Evolutionary conservation across 2,888 invertebrate genomes (phyloP), one percentile per base, ranked within the genome.

Genomic region (Oscheius myriophilus): DNA sequence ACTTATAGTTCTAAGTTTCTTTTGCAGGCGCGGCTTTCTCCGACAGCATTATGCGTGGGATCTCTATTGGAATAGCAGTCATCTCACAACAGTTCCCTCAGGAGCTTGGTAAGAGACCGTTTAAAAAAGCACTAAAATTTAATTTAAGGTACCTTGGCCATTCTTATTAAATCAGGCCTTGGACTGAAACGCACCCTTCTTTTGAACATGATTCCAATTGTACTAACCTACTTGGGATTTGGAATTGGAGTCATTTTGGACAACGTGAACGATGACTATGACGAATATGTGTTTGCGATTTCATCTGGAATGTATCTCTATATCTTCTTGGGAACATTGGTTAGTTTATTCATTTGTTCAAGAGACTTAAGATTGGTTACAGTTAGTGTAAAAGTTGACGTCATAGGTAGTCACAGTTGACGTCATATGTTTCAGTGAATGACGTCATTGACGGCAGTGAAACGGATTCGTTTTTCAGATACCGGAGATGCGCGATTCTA

Each of bases 291-390:
- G 23, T 84, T 84, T 55, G 79, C 81, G 42, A 68, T 84, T n/a
- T 82, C 82, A 1, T 77, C 79, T 11, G 84, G 84, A 55, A 84
- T 84, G 84, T 84, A 84, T 69, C 73, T 83, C 67, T 84, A 84
- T 65, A 84, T 84, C n/a, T 84, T 84, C 59, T 71, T 84, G 21
- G 84, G 84, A 52, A 84, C 84, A 11, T 70, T 84, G 68, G 84
- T 84, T n/a, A 74, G 79, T 71, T 61, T 45, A 33, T n/a, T n/a
- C n/a, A n/a, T n/a, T n/a, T n/a, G n/a, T n/a, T n/a, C n/a, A n/a
- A n/a, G n/a, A n/a, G n/a, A n/a, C n/a, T 23, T n/a, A n/a, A n/a
- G n/a, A n/a, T n/a, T 14, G 26, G 12, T 43, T 43, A 43, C 12
- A 14, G 45, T n/a, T n/a, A n/a, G n/a, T n/a, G n/a, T n/a, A n/a